Percentiles rank a stretch among this genome's conserved stretches.
Evolutionary conservation across 2,888 invertebrate species (phyloP).

Genomic region (Meiosimyza platycephala): DNA sequence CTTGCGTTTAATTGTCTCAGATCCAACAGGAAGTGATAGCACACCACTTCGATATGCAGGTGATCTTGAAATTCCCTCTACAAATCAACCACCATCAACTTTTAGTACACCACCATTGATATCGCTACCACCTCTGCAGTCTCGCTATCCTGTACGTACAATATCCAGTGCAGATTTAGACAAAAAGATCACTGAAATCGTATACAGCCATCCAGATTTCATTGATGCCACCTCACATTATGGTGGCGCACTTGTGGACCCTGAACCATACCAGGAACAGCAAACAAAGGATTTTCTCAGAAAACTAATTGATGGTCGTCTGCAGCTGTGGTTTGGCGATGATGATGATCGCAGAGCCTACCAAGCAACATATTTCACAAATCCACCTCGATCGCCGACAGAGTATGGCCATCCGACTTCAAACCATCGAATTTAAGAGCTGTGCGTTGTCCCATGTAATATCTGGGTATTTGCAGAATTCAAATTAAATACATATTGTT

Average conservation of each 20-base stretch:
- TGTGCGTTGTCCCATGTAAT: background rate
- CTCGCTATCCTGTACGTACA: constrained; percentile 50
- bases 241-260: constrained; percentile 55
- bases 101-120: background rate
- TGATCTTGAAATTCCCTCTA: constrained; percentile 45
- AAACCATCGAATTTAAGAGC: too few species aligned
- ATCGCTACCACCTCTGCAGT: background rate
- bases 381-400: background rate
- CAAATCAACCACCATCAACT: constrained; percentile 23
- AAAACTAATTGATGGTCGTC: constrained; percentile 55
- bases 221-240: constrained; percentile 50
- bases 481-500: background rate
- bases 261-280: constrained; percentile 52
- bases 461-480: background rate
- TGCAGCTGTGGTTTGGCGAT: constrained; percentile 49
- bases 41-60: constrained; percentile 54
- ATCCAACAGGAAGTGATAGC: constrained; percentile 49
- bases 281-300: constrained; percentile 58
- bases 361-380: background rate
- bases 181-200: constrained; percentile 57
- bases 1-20: constrained; percentile 52
- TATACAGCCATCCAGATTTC: constrained; percentile 59
- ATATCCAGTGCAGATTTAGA: constrained; percentile 56
- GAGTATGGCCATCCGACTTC: too few species aligned
- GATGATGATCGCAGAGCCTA: constrained; percentile 21